phyloP scores from a whole-genome alignment of 1,140 invertebrate genomes.

The Drosophila watanabei region DNA sequence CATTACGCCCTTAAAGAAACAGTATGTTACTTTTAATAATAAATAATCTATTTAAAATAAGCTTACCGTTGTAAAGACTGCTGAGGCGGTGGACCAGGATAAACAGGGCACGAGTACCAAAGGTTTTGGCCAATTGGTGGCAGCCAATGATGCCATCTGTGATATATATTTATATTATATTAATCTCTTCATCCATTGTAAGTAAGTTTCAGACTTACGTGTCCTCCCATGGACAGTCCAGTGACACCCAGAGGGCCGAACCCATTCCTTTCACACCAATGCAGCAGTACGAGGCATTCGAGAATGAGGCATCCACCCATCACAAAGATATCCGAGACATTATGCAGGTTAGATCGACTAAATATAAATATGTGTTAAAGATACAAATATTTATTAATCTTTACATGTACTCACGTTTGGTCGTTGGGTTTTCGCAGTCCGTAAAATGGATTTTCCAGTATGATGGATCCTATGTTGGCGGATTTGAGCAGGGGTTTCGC shows the following conservation, averaged over 20 bases:
- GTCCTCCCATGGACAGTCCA: constrained; percentile 99
- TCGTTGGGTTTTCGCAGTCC: constrained; percentile 96
- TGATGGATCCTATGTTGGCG: constrained; percentile 95
- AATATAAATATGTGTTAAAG: constrained; percentile 1
- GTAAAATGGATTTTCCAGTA: constrained; percentile 99
- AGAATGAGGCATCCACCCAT: constrained; percentile 99
- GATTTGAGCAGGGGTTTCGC: constrained; percentile 95
- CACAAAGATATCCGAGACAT: constrained; percentile 99
- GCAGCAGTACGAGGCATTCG: constrained; percentile 96
- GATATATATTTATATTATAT: constrained; percentile 28
- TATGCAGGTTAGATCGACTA: constrained; percentile 96
- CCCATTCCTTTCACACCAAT: constrained; percentile 96
- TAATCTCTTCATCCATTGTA: neutral
- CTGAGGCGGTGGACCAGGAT: constrained; percentile 98
- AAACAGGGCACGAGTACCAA: constrained; percentile 97
- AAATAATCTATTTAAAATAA: neutral
- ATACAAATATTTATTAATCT: neutral
- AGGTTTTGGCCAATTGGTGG: constrained; percentile 97
- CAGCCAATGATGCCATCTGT: constrained; percentile 98
- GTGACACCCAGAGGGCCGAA: constrained; percentile 96
- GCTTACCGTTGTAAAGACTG: constrained; percentile 96
- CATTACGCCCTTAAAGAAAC: constrained; percentile 93
- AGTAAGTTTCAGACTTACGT: constrained; percentile 90
- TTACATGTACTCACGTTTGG: constrained; percentile 91
- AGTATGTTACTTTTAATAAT: neutral